A percentile compares a stretch with the other conserved stretches of the same genome.
These are phyloP conservation scores for Ianthella basta DNA, from an alignment of 37 sponge, comb jelly and placozoan species.

Conservation along the genomic window DNA sequence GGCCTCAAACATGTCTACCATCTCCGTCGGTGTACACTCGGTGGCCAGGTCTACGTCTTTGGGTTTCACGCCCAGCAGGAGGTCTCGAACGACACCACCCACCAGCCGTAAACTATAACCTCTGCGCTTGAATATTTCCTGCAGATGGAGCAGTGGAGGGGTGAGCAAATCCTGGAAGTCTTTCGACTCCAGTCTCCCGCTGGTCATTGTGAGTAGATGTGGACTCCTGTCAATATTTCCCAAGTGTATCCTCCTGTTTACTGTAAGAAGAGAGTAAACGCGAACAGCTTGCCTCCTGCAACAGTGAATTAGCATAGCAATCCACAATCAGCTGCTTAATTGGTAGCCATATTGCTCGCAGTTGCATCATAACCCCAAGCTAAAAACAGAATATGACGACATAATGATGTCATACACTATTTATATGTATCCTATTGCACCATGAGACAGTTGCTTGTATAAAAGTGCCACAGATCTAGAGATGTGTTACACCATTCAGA, in stretches of 20 bases:
- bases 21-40: conserved; percentile 84
- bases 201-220: conserved; percentile 38
- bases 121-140: conserved; percentile 43
- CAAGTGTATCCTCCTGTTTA: no score
- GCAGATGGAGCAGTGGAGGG: conserved; percentile 60
- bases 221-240: no score
- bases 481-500: no score
- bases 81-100: conserved; percentile 96
- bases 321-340: not conserved
- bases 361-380: conserved; percentile 10
- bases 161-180: conserved; percentile 65
- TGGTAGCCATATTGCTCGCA: conserved; percentile 13
- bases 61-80: conserved; percentile 79
- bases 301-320: not conserved
- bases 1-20: conserved; percentile 70
- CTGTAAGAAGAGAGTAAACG: no score
- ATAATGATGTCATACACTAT: no score
- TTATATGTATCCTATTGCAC: not conserved
- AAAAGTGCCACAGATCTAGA: no score
- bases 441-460: not conserved
- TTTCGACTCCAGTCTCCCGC: conserved; percentile 58
- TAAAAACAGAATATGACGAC: not conserved
- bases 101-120: conserved; percentile 86
- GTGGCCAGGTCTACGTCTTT: conserved; percentile 98
- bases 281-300: not conserved